phyloP scores from a whole-genome alignment of 2,797 vertebrate species.

The Acanthopagrus latus region DNA sequence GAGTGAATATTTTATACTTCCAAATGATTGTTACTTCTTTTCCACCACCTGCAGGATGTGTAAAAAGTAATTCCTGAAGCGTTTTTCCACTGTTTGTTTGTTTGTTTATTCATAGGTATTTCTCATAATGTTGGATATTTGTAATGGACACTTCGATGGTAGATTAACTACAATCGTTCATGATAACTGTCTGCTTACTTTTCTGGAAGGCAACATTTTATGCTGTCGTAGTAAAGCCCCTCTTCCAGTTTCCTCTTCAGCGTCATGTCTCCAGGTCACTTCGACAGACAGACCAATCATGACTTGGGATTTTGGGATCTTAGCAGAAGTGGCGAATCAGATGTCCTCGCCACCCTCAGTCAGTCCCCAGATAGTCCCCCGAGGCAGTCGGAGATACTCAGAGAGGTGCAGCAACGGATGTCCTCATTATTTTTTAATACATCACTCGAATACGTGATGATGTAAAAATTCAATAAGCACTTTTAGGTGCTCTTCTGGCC shows the following conservation, averaged over 20 bases:
- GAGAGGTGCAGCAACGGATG: conserved; percentile 50
- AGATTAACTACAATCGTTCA: background rate
- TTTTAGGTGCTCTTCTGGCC: conserved; percentile 34
- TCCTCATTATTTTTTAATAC: conserved; percentile 79
- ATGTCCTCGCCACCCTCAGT: conserved; percentile 2
- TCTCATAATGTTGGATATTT: background rate
- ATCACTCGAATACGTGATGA: conserved; percentile 76
- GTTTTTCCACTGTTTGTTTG: too few relatives aligned
- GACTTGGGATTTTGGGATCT: background rate
- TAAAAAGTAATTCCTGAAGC: background rate
- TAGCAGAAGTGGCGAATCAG: conserved; percentile 10
- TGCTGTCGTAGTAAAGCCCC: background rate
- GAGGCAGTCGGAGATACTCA: conserved; percentile 33
- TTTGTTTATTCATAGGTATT: too few relatives aligned
- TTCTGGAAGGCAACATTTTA: background rate
- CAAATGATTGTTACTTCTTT: background rate
- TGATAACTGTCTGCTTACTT: background rate
- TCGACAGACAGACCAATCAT: conserved; percentile 4
- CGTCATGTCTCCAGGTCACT: too few relatives aligned
- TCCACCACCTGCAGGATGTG: background rate
- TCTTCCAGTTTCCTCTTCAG: background rate
- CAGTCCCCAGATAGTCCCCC: conserved; percentile 15
- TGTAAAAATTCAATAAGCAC: conserved; percentile 72
- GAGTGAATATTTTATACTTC: background rate
- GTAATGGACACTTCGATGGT: background rate